Evolutionary conservation across 2,113 vertebrate species (phyloP).

Genomic region (Eubucco bourcierii): DNA sequence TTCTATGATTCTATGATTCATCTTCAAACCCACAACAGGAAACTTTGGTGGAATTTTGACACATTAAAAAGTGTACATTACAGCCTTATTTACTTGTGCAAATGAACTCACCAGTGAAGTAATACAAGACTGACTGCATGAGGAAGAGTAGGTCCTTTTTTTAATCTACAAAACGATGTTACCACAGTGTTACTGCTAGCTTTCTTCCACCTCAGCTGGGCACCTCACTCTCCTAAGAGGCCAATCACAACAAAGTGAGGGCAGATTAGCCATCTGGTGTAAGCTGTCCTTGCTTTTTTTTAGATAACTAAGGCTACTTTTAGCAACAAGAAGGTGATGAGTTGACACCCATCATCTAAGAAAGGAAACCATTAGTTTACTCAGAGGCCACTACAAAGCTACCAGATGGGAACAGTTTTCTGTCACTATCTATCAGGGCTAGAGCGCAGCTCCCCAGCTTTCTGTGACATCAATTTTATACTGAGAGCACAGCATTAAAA

Average conservation of each 20-base stretch:
- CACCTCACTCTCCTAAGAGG: not conserved
- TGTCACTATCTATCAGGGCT: conserved; percentile 25
- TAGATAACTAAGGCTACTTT: conserved; percentile 15
- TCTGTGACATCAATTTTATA: conserved; percentile 61
- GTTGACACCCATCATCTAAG: conserved; percentile 30
- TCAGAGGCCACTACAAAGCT: conserved; percentile 21
- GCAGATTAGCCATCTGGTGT: not conserved
- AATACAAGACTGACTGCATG: not conserved
- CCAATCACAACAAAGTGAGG: not conserved
- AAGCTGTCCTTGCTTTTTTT: not conserved
- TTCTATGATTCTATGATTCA: no score
- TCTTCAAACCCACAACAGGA: conserved; percentile 1
- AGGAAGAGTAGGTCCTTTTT: not conserved
- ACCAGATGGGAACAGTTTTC: conserved; percentile 41
- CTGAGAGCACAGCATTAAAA: conserved; percentile 67
- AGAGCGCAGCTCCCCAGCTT: conserved; percentile 36
- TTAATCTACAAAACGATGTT: not conserved
- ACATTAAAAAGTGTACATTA: not conserved
- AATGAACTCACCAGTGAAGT: not conserved
- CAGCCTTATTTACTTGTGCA: conserved; percentile 14
- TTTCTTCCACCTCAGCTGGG: not conserved
- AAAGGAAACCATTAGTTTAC: conserved; percentile 27
- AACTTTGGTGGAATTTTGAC: conserved; percentile 37
- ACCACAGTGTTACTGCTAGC: not conserved
- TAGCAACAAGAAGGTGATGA: not conserved